phyloP scores from a whole-genome alignment of 2,888 invertebrate genomes.

The Drosophila stalkeri region DNA sequence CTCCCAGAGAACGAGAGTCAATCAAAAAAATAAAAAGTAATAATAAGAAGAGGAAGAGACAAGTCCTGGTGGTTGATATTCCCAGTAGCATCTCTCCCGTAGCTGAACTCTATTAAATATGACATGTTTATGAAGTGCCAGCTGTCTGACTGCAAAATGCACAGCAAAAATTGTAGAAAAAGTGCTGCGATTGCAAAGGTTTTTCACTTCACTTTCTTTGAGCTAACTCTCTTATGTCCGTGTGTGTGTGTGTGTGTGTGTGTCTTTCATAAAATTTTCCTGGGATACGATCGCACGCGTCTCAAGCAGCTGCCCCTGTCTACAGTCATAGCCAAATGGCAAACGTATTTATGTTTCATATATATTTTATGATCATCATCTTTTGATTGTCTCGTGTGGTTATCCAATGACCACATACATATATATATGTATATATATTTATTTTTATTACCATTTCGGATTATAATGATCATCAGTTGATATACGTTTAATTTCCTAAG shows the following conservation, averaged over 20 bases:
- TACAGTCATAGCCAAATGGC: slow-evolving; percentile 47
- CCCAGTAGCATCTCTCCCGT: slow-evolving; percentile 44
- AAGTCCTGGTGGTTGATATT: slow-evolving; percentile 54
- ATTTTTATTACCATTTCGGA: slow-evolving; percentile 13
- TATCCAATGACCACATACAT: slow-evolving; percentile 18
- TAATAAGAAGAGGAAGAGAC: slow-evolving; percentile 54
- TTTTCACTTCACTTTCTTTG: slow-evolving; percentile 3
- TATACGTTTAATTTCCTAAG: slow-evolving; percentile 10
- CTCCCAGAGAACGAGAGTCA: slow-evolving; percentile 62
- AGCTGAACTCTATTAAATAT: slow-evolving; percentile 80
- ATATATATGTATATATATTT: neutral
- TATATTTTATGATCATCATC: slow-evolving; percentile 61
- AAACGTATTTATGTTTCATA: slow-evolving; percentile 75
- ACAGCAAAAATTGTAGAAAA: slow-evolving; percentile 49
- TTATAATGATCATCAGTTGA: slow-evolving; percentile 18
- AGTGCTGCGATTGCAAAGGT: slow-evolving; percentile 53
- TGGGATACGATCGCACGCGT: slow-evolving; percentile 55
- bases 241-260: neutral
- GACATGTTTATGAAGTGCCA: slow-evolving; percentile 83
- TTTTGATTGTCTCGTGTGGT: slow-evolving; percentile 63
- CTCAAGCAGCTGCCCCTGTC: slow-evolving; percentile 44
- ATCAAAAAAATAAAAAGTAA: slow-evolving; percentile 61
- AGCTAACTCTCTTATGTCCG: neutral
- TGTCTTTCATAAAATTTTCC: slow-evolving; percentile 36
- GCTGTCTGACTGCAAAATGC: slow-evolving; percentile 54